Evolutionary conservation across 2,888 invertebrate species (phyloP), one percentile per base, ranked within the genome.

Genomic region (Nematopogon swammerdamellus): DNA sequence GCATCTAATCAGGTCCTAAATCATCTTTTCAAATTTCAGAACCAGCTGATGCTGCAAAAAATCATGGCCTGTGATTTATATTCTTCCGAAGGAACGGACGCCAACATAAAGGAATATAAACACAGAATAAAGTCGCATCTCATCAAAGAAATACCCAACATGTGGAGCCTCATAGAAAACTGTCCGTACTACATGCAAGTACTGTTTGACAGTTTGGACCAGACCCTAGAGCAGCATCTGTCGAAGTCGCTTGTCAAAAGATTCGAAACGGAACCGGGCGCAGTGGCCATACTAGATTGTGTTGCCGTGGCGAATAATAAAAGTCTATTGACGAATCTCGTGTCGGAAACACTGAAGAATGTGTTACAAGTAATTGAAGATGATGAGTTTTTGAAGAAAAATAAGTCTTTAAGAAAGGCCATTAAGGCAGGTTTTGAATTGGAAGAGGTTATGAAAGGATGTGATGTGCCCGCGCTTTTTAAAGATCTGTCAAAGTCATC

Each of bases 391-490:
- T 1, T 50, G 19, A 51, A 53, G 36, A 29, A 48, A 10, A 51
- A 49, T 42, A 29, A 47, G 42, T 49, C 54, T n/a, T 57, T 80
- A 1, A 56, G 57, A 4, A 74, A 75, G 63, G 59, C 62, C 17
- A 51, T 77, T 11, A 71, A 72, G 59, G 50, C 55, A 0, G 63
- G 67, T 49, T 77, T 74, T 52, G 62, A 70, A 53, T 59, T 76
- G 8, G 50, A 53, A 29, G 18, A 54, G 0, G 72, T 70, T 53
- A 51, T 63, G 1, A 67, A 68, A 59, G 61, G 64, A 50, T 54
- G 58, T 4, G 53, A 68, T 47, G 54, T 68, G 0, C 57, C 56
- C 42, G 59, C 64, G 1, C 68, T 63, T 57, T 69, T 74, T 42
- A 56, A 59, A 48, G 54, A 57, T 46, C 54, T 68, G 6, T 52